Evolutionary conservation across 2,113 vertebrate genomes (phyloP), one percentile per base, ranked within the genome.

Genomic region (Turdus rufiventris): DNA sequence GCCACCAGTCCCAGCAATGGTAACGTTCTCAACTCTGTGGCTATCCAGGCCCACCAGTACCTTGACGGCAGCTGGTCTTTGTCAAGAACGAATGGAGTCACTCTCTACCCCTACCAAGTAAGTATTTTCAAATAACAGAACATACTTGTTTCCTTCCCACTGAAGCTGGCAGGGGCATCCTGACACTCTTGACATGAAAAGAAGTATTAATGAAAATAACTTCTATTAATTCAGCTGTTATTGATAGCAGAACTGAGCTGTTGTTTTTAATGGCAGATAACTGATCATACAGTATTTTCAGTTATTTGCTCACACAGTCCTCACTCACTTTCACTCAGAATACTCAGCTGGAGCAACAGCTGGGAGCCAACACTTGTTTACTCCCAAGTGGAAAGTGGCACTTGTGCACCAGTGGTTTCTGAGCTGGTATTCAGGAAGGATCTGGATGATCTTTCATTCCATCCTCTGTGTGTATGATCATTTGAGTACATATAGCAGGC

Each of bases 31-130:
- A 98, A 97, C 95, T 98, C 98, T 4, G 98, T 98, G 86, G 98
- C 98, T 90, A 98, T 98, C 76, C 99, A 99, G 96, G 98, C 98
- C 73, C 99, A 99, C 93, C 99, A 99, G 54, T 98, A 99, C 94
- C 97, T 99, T 88, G 98, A 98, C 0, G 97, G 98, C 54, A 98
- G 97, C 65, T 98, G 97, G 97, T 98, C 98, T 82, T 96, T 98
- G 96, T 98, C 98, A 29, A 98, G 99, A 93, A 98, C 98, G 0
- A 99, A 99, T 40, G 99, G 99, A 1, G 98, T 99, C 75, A 99
- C 99, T 38, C 98, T 99, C 36, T 99, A 99, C 95, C 99, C 99
- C 5, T 99, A 99, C 96, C 99, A 99, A 98, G 99, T 99, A 97
- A 97, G 98, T 91, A 31, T n/a, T 45, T 81, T 57, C 47, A 90